Conservation (phyloP, 2,888 invertebrate species). For the Acholoe squamosa region DNA sequence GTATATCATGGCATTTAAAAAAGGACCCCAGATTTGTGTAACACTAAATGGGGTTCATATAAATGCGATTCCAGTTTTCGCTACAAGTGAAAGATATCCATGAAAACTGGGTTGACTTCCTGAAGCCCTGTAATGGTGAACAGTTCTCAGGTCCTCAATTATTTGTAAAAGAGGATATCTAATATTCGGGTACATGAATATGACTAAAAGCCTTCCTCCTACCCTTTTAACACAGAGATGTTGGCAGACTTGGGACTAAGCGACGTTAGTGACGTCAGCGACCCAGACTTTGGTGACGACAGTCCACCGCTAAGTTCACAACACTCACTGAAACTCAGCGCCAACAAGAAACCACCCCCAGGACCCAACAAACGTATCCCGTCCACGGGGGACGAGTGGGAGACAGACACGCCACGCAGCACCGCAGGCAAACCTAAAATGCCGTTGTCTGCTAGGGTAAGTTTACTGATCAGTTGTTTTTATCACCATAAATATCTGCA, state of each 20-base stretch:
- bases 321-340: neutral
- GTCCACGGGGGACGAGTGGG: constrained; percentile 73
- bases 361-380: constrained; percentile 72
- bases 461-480: neutral
- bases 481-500: no score
- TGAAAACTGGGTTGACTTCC: no score
- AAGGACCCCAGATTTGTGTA: no score
- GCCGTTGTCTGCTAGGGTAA: constrained; percentile 46
- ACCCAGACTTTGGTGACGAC: constrained; percentile 72
- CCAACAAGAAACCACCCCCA: constrained; percentile 68
- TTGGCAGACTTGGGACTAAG: constrained; percentile 79
- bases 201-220: no score
- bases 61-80: no score
- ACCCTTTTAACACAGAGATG: constrained; percentile 75
- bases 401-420: constrained; percentile 62
- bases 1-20: no score
- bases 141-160: no score
- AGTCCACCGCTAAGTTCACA: constrained; percentile 24
- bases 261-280: constrained; percentile 74
- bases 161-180: no score
- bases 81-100: no score
- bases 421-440: constrained; percentile 19
- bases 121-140: no score
- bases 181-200: no score
- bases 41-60: no score